These are phyloP conservation scores for Rhaphigaster nebulosa DNA, from an alignment of 2,888 invertebrate genomes.

Conservation along the genomic window DNA sequence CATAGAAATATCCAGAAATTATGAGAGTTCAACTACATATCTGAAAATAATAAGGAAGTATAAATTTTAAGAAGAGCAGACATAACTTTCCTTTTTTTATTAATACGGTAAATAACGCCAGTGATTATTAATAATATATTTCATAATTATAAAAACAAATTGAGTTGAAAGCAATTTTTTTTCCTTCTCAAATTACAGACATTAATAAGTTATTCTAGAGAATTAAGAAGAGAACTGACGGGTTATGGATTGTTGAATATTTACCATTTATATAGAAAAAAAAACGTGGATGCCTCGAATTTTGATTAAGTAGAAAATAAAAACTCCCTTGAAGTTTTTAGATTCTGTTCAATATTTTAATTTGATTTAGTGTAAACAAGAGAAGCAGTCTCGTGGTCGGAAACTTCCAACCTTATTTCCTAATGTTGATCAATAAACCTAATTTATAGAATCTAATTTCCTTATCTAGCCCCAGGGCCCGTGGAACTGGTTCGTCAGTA, in stretches of 20 bases:
- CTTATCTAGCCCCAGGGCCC: conserved; percentile 8
- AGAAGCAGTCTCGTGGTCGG: neutral
- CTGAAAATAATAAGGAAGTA: too few species aligned
- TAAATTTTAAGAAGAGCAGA: too few species aligned
- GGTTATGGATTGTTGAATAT: neutral
- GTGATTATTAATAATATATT: too few species aligned
- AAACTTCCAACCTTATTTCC: conserved; percentile 32
- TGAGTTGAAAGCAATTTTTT: too few species aligned
- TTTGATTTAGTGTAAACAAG: conserved; percentile 12
- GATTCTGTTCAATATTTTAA: neutral
- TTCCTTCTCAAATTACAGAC: too few species aligned
- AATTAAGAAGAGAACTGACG: neutral
- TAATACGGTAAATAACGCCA: too few species aligned
- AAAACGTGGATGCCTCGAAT: neutral
- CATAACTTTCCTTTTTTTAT: too few species aligned
- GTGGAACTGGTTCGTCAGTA: conserved; percentile 35
- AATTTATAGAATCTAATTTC: conserved; percentile 45
- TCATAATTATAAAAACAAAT: too few species aligned
- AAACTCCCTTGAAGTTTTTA: neutral
- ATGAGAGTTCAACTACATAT: too few species aligned
- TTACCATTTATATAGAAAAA: neutral
- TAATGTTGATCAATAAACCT: conserved; percentile 32
- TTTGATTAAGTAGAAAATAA: neutral
- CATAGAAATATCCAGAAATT: too few species aligned
- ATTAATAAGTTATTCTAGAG: neutral